phyloP scores from a whole-genome alignment of 53 echinoderm and acorn worm genomes.

The Henricia sp. region DNA sequence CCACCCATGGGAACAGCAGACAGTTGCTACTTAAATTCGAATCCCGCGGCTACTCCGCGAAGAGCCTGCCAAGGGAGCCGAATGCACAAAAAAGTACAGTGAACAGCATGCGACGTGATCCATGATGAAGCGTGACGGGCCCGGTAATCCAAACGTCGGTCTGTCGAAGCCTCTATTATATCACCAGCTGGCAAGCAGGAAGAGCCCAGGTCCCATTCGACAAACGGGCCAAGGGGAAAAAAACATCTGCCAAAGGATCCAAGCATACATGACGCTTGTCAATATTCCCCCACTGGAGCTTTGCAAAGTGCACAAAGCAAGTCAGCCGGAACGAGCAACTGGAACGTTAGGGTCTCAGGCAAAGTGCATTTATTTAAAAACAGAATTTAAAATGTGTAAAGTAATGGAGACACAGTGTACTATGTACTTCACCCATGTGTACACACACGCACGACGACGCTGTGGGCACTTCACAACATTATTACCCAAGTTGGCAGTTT shows the following conservation, averaged over 20 bases:
- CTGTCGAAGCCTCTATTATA: conserved; percentile 22
- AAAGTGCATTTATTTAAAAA: too few species aligned
- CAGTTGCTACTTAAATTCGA: too few species aligned
- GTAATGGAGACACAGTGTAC: too few species aligned
- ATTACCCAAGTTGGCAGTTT: too few species aligned
- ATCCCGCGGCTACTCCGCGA: not conserved
- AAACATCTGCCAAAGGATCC: conserved; percentile 30
- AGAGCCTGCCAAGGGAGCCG: not conserved
- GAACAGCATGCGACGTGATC: conserved; percentile 44
- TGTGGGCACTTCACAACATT: too few species aligned
- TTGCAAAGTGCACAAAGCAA: not conserved
- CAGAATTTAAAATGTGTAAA: too few species aligned
- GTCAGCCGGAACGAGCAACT: too few species aligned
- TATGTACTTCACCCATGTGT: too few species aligned
- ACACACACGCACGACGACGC: too few species aligned
- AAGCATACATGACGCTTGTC: not conserved
- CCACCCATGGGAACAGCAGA: too few species aligned
- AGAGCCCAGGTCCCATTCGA: not conserved
- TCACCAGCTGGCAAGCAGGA: conserved; percentile 6
- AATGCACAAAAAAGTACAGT: conserved; percentile 59
- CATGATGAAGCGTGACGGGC: conserved; percentile 36
- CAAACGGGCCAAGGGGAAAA: conserved; percentile 10
- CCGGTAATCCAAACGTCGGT: conserved; percentile 45
- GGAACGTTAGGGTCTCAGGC: not conserved
- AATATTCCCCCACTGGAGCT: not conserved